Evolutionary conservation across 2,888 invertebrate species (phyloP), one percentile per base, ranked within the genome.

Genomic region (Pocota personata): DNA sequence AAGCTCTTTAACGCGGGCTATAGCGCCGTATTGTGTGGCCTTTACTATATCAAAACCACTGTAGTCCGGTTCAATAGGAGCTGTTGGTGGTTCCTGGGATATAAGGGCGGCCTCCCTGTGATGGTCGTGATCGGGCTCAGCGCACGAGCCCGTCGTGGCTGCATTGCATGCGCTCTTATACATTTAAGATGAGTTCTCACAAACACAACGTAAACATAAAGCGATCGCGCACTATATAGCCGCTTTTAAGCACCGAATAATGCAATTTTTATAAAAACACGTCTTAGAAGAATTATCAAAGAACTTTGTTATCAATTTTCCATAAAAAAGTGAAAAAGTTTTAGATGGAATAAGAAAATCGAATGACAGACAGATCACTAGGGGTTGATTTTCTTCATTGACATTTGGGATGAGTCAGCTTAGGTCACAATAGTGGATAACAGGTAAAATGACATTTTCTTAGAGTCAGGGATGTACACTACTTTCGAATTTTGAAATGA

Each of bases 11-110:
- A 96, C 95, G 92, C 96, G 94, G 90, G 95, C 95, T 90, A 97
- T 94, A 5, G 97, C 97, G 0, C 99, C 99, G 93, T 98, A 99
- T 94, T 99, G 99, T 24, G 98, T 98, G 8, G 98, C 98, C 93
- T 97, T 97, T 24, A 98, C 97, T 89, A 98, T 98, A 91, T 98
- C 98, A 92, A 97, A 97, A 57, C 95, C 95, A 91, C 96, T 96
- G 91, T 96, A 97, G 90, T 95, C 95, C 88, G 94, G 95, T 91
- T 96, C 95, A 43, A 94, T 92, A 37, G 94, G 94, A 87, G 94
- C 94, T 88, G 94, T 94, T 87, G 94, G 93, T 69, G 95, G 94
- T 89, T 95, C 95, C 88, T 94, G 94, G 87, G 94, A 93, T 89
- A 94, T 94, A 87, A 94, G 92, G 88, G 94, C 94, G 12, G 90